Evolutionary conservation across 1,140 invertebrate genomes (phyloP), one percentile per base, ranked within the genome.

Genomic region (Lucilia sericata): DNA sequence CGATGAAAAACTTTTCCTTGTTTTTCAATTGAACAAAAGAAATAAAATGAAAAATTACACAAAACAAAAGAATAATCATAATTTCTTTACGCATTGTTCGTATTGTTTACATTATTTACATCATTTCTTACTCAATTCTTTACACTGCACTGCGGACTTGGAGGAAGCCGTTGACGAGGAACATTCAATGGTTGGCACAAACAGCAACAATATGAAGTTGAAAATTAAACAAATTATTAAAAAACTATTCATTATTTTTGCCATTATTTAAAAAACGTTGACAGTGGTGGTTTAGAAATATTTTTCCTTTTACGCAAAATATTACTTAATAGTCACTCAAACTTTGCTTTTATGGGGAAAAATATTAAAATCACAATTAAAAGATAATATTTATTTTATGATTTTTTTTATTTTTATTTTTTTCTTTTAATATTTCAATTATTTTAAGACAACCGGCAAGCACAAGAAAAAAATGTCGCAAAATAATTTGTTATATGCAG

Each of bases 51-150:
- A 12, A 55, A 17, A 55, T 55, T 55, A 12, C 5, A 55, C 49
- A n/a, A 42, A 42, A 42, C 42, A 42, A 42, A 42, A 42, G 42
- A 42, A 42, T 42, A 42, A 42, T 42, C 42, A 42, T 10, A 42
- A 42, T 42, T 42, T 42, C 42, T 42, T 42, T 60, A 60, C 55
- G 14, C n/a, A 60, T 60, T 60, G 14, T 60, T 60, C 55, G 25
- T 21, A 70, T 70, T 19, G n/a, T 60, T 60, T 60, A 60, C 55
- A 60, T n/a, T 10, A 7, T 70, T 70, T 70, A 70, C 65, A 21
- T 21, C 7, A 78, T 17, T 36, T 65, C 82, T 82, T 82, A 84
- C 84, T 84, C 70, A 84, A 36, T 82, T 84, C 84, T 82, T 84
- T 84, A 65, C 84, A 84, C 74, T 49, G 42, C 19, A n/a, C 2